phyloP scores from a whole-genome alignment of 2,888 invertebrate species.

The Podotricha telesiphe region DNA sequence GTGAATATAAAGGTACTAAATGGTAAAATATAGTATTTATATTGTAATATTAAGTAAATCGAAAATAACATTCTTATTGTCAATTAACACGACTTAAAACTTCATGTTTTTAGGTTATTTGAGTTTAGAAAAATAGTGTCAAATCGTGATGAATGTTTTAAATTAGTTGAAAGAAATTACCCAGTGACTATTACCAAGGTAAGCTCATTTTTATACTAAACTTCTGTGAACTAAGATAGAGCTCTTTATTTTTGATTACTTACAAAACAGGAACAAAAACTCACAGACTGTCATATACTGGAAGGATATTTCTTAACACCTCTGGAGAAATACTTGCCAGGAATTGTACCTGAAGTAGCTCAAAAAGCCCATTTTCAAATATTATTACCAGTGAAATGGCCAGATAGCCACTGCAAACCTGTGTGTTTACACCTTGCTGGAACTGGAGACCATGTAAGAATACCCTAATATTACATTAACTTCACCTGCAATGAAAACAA shows the following conservation, averaged over 20 bases:
- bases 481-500: neutral
- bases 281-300: conserved; percentile 88
- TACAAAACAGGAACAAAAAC: conserved; percentile 86
- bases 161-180: conserved; percentile 91
- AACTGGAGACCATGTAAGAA: conserved; percentile 97
- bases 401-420: conserved; percentile 87
- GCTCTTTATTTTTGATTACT: neutral
- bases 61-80: neutral
- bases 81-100: conserved; percentile 26
- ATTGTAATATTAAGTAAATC: neutral
- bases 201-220: neutral
- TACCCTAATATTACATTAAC: neutral
- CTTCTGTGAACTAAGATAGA: neutral
- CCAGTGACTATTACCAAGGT: conserved; percentile 93
- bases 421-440: conserved; percentile 98
- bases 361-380: conserved; percentile 92
- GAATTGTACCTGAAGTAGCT: conserved; percentile 92
- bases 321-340: conserved; percentile 91
- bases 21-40: neutral
- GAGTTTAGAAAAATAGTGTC: conserved; percentile 94
- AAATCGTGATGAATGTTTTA: conserved; percentile 91
- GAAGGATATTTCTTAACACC: conserved; percentile 96
- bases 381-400: conserved; percentile 92
- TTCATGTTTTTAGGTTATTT: conserved; percentile 88
- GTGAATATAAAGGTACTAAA: conserved; percentile 41